These are phyloP conservation scores for Papilio elwesi DNA, from an alignment of 2,888 invertebrate genomes.

Conservation along the genomic window DNA sequence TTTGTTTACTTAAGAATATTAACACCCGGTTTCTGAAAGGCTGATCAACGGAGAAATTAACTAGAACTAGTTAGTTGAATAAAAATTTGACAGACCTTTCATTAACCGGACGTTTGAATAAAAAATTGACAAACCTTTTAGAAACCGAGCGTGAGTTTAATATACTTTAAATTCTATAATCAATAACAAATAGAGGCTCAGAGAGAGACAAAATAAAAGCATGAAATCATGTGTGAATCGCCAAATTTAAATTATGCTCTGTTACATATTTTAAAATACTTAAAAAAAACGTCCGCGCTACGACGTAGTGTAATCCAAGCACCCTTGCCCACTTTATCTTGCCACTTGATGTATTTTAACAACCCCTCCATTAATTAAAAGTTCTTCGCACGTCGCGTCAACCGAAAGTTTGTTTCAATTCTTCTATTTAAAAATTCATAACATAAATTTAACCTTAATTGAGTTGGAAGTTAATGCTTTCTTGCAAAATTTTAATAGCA, in stretches of 20 bases:
- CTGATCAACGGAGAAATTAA: too few relatives aligned
- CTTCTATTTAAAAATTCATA: slow-evolving; percentile 20
- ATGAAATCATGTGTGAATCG: too few relatives aligned
- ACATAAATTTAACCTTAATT: slow-evolving; percentile 16
- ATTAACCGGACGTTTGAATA: too few relatives aligned
- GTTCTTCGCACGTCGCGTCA: slow-evolving; percentile 19
- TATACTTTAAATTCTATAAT: too few relatives aligned
- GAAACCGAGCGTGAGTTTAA: too few relatives aligned
- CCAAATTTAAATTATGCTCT: neutral
- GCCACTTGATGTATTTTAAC: slow-evolving; percentile 19
- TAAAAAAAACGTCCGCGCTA: neutral
- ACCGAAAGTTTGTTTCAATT: slow-evolving; percentile 26
- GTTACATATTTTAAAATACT: neutral
- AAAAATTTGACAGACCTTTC: too few relatives aligned
- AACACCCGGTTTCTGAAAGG: too few relatives aligned
- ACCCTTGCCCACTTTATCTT: neutral
- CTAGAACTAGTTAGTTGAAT: too few relatives aligned
- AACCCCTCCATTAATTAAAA: slow-evolving; percentile 24
- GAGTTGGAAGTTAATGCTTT: neutral
- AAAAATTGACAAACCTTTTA: too few relatives aligned
- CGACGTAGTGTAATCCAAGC: slow-evolving; percentile 2
- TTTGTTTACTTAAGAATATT: too few relatives aligned
- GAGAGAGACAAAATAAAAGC: too few relatives aligned
- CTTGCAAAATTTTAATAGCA: neutral
- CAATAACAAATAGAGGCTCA: too few relatives aligned